Conservation (phyloP, 37 sponge, comb jelly and placozoan genomes). For the Spongia lamella region DNA sequence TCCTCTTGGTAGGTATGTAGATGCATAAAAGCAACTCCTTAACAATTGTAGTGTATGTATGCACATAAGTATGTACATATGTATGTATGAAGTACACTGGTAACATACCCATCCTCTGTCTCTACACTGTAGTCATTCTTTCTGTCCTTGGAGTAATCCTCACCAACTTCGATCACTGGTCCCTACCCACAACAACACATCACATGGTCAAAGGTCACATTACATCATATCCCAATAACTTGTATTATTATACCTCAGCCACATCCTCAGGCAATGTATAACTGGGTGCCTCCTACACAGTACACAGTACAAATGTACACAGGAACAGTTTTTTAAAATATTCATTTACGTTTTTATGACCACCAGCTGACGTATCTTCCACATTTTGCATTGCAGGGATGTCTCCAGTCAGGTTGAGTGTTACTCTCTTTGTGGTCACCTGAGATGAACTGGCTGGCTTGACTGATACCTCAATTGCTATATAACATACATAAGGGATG, state of each 20-base stretch:
- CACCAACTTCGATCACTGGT: slow-evolving; percentile 49
- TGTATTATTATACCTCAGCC: background rate
- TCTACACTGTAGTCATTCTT: slow-evolving; percentile 57
- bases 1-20: no score
- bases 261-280: slow-evolving; percentile 22
- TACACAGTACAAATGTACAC: background rate
- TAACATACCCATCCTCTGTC: slow-evolving; percentile 41
- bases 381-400: slow-evolving; percentile 2
- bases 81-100: background rate
- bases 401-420: slow-evolving; percentile 18
- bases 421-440: slow-evolving; percentile 6
- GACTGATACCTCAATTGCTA: slow-evolving; percentile 45
- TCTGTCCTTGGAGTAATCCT: slow-evolving; percentile 60
- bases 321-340: background rate
- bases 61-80: background rate
- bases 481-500: background rate
- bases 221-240: background rate
- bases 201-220: background rate
- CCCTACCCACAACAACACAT: slow-evolving; percentile 21
- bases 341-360: background rate
- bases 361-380: slow-evolving; percentile 1
- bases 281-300: background rate
- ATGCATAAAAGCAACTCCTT: no score
- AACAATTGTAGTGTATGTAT: no score
- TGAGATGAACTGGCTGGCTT: slow-evolving; percentile 28